Base-by-base conservation (phyloP, 2,113 vertebrate genomes). In the Lethenteron reissneri region DNA sequence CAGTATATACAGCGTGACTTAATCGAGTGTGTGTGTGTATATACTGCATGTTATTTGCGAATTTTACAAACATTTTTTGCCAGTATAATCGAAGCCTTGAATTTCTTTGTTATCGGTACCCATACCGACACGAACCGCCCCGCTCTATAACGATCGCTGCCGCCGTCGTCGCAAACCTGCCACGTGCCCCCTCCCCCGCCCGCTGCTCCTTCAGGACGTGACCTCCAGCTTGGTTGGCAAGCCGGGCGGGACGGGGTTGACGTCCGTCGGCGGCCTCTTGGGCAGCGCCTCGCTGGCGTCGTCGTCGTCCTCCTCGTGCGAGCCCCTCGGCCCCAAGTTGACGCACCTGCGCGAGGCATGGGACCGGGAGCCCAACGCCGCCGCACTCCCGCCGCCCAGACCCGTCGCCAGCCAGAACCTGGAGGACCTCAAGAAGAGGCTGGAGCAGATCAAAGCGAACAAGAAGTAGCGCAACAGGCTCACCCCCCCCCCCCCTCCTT, bases 391-490 rank as follows among this genome's bases (percentile, higher is more conserved):
- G 9, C 64, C 64, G n/a, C 11, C n/a, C 11, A 9, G n/a, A 9
- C 64, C n/a, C 64, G 11, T 68, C 8, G 11, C n/a, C 64, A 68
- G n/a, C 21, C 64, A 21, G 8, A 68, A 68, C 21, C 64, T 68
- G 8, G 64, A 68, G 21, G 64, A 68, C 21, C 64, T 68, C 21
- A n/a, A 11, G 21, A 68, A 68, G 64, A 68, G 64, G 64, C 64
- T 68, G n/a, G 64, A 68, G n/a, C 9, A 68, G n/a, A 68, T 68
- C 64, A 68, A 68, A 68, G 21, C n/a, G n/a, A 68, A 11, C 64
- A 68, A 68, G 64, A 68, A 68, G 25, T 68, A 68, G 21, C n/a
- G 64, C n/a, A 68, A 41, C 3, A 41, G 41, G 41, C 41, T 7
- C 41, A 4, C 41, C 41, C 41, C 41, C 41, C 41, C 41, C 41